Evolutionary conservation across 2,113 vertebrate genomes (phyloP).

Genomic region (Mystacornis crossleyi): DNA sequence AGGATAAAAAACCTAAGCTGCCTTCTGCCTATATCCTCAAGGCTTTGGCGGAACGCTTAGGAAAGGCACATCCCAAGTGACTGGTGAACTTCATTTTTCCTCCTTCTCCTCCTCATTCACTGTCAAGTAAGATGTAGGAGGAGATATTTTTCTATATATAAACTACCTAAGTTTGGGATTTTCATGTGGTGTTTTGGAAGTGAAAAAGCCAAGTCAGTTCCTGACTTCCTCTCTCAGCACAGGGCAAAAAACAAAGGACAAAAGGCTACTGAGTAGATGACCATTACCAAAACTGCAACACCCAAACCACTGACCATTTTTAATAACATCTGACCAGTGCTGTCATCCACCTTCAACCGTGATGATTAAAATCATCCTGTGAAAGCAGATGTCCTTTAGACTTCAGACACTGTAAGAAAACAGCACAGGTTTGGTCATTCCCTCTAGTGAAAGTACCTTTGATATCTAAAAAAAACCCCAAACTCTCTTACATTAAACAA

Average conservation of each 20-base stretch:
- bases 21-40: background rate
- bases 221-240: background rate
- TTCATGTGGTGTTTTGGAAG: background rate
- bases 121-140: background rate
- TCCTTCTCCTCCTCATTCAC: background rate
- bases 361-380: background rate
- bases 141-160: background rate
- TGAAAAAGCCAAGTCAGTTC: background rate
- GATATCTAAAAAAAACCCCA: background rate
- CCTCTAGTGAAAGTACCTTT: background rate
- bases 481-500: background rate
- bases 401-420: background rate
- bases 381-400: background rate
- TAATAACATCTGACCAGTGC: background rate
- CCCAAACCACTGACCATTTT: background rate
- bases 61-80: background rate
- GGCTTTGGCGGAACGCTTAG: background rate
- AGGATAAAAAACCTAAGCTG: background rate
- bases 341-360: background rate
- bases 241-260: background rate
- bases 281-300: background rate
- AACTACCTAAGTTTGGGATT: background rate
- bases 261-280: background rate
- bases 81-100: background rate
- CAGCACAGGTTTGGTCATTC: background rate